Percentiles rank a stretch among this genome's conserved stretches.
Evolutionary conservation across 1,140 invertebrate genomes (phyloP).

Genomic region (Lamellibrachia luymesi): DNA sequence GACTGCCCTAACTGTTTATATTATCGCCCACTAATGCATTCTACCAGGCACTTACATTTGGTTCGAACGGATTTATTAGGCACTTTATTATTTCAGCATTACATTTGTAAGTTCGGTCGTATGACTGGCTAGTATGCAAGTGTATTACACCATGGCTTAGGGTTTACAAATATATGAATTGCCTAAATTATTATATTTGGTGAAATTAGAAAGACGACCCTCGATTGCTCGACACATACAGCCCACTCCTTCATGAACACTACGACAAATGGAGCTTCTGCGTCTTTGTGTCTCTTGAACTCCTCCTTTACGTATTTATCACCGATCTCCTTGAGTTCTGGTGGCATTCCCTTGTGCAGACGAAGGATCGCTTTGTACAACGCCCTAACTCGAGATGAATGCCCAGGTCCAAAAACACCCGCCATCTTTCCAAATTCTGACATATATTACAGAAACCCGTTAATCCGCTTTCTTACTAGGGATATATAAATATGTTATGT

Average conservation of each 20-base stretch:
- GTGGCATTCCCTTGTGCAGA: conserved; percentile 78
- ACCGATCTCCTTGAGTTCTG: conserved; percentile 66
- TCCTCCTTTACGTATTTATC: conserved; percentile 85
- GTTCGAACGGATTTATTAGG: neutral
- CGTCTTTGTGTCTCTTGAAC: conserved; percentile 83
- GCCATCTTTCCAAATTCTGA: neutral
- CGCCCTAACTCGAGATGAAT: conserved; percentile 69
- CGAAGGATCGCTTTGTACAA: conserved; percentile 87
- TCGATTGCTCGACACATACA: conserved; percentile 61
- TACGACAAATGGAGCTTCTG: conserved; percentile 67
- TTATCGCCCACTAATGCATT: neutral
- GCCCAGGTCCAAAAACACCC: conserved; percentile 36
- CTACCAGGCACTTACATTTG: neutral
- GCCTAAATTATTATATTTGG: conserved; percentile 11
- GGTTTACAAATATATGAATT: conserved; percentile 13
- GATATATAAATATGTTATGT: neutral
- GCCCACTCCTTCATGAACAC: conserved; percentile 88
- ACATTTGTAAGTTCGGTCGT: neutral
- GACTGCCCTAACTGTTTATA: neutral
- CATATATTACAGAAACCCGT: neutral
- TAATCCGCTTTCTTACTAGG: neutral
- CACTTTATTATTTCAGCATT: neutral
- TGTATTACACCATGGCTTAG: neutral
- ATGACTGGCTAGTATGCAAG: neutral
- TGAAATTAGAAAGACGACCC: conserved; percentile 8